Conservation (phyloP, 2,797 vertebrate species). For the Pseudochaenichthys georgianus region DNA sequence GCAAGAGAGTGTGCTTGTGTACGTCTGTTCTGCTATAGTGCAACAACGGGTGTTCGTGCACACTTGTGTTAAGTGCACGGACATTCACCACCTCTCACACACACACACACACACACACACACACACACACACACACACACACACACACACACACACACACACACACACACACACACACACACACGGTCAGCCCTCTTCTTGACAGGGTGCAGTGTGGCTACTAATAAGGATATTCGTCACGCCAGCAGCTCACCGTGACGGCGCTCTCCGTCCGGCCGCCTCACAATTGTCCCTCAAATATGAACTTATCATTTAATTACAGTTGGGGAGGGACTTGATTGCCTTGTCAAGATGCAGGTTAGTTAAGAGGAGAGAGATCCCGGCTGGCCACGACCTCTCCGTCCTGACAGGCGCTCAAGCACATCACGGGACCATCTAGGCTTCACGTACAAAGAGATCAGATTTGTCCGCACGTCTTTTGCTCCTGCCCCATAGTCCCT, state of each 20-base stretch:
- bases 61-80: slow-evolving; percentile 28
- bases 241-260: slow-evolving; percentile 81
- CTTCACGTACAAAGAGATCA: slow-evolving; percentile 64
- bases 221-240: slow-evolving; percentile 95
- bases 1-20: slow-evolving; percentile 9
- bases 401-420: slow-evolving; percentile 75
- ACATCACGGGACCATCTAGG: slow-evolving; percentile 74
- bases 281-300: slow-evolving; percentile 90
- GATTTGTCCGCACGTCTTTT: slow-evolving; percentile 41
- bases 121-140: slow-evolving; percentile 40
- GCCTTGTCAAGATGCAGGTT: slow-evolving; percentile 89
- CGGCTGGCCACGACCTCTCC: slow-evolving; percentile 60
- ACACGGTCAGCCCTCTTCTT: slow-evolving; percentile 67
- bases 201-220: slow-evolving; percentile 85
- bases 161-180: slow-evolving; percentile 25
- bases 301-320: slow-evolving; percentile 97
- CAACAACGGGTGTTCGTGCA: slow-evolving; percentile 2
- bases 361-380: slow-evolving; percentile 89
- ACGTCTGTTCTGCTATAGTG: slow-evolving; percentile 1
- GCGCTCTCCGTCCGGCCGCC: slow-evolving; percentile 62
- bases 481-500: not conserved
- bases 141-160: slow-evolving; percentile 51
- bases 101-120: slow-evolving; percentile 33
- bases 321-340: slow-evolving; percentile 84
- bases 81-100: slow-evolving; percentile 20